Conservation (phyloP, 2,797 vertebrate species). For the Rhodeus uyekii region DNA sequence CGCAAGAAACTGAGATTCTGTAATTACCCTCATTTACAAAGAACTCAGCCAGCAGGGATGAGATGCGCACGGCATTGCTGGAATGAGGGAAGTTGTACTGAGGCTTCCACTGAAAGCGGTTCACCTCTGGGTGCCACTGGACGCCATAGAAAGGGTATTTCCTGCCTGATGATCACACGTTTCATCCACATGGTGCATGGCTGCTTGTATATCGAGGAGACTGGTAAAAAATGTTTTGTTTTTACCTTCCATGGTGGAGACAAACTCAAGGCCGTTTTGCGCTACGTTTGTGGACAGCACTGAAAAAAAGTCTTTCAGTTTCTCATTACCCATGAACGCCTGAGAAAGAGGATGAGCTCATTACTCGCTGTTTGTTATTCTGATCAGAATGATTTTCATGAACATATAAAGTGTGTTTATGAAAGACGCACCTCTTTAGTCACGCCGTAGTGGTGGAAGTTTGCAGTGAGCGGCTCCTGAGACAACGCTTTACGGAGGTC, state of each 20-base stretch:
- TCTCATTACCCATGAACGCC: conserved; percentile 72
- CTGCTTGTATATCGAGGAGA: background rate
- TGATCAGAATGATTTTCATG: conserved; percentile 35
- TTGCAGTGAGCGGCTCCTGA: conserved; percentile 77
- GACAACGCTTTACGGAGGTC: conserved; percentile 71
- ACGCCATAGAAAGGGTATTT: conserved; percentile 82
- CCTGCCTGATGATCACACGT: conserved; percentile 63
- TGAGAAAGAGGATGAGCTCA: conserved; percentile 54
- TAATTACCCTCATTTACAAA: conserved; percentile 79
- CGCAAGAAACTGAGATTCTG: background rate
- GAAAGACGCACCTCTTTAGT: conserved; percentile 65
- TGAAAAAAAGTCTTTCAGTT: conserved; percentile 73
- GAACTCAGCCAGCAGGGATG: conserved; percentile 76
- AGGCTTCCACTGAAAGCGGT: conserved; percentile 77
- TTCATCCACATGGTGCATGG: background rate
- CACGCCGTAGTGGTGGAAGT: conserved; percentile 81
- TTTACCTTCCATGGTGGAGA: conserved; percentile 82
- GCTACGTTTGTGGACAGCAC: conserved; percentile 79
- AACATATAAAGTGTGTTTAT: background rate
- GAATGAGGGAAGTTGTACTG: conserved; percentile 74
- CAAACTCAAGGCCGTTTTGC: conserved; percentile 70
- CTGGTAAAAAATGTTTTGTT: background rate
- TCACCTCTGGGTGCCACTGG: conserved; percentile 87
- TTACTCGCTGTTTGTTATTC: background rate
- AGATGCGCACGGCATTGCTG: conserved; percentile 70